Conservation (phyloP, 2,888 invertebrate genomes). For the Brachylomia viminalis region DNA sequence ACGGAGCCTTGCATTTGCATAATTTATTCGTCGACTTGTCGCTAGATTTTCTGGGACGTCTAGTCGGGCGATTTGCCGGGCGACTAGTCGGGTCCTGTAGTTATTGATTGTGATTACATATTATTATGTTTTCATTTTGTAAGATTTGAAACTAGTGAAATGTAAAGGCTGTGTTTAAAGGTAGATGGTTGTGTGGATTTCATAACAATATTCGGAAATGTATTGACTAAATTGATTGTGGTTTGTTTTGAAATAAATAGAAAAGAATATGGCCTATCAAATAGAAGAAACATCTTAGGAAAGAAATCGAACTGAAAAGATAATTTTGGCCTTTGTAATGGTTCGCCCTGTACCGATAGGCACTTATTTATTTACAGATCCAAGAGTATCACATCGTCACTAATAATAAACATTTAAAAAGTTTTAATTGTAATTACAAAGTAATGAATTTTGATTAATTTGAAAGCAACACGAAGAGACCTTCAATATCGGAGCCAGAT, state of each 20-base stretch:
- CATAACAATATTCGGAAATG: background rate
- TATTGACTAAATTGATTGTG: too few relatives aligned
- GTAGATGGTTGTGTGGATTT: background rate
- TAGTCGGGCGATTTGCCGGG: constrained; percentile 43
- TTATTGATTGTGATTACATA: constrained; percentile 55
- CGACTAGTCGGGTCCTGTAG: constrained; percentile 37
- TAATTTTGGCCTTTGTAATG: too few relatives aligned
- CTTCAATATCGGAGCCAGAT: background rate
- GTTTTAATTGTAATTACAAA: too few relatives aligned
- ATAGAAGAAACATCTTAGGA: too few relatives aligned
- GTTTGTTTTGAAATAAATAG: too few relatives aligned
- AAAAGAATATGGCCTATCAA: too few relatives aligned
- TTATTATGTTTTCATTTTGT: constrained; percentile 5
- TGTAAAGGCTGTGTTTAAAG: background rate
- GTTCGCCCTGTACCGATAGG: too few relatives aligned
- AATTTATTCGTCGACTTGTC: constrained; percentile 71
- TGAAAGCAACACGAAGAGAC: background rate
- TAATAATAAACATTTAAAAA: too few relatives aligned
- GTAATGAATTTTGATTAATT: too few relatives aligned
- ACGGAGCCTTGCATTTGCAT: constrained; percentile 70
- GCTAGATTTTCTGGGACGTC: constrained; percentile 59
- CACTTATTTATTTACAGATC: too few relatives aligned
- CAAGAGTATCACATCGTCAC: too few relatives aligned
- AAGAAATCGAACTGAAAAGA: too few relatives aligned
- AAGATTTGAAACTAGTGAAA: background rate